Conservation (phyloP, 2,113 vertebrate genomes). For the Ptilorrhoa leucosticta region DNA sequence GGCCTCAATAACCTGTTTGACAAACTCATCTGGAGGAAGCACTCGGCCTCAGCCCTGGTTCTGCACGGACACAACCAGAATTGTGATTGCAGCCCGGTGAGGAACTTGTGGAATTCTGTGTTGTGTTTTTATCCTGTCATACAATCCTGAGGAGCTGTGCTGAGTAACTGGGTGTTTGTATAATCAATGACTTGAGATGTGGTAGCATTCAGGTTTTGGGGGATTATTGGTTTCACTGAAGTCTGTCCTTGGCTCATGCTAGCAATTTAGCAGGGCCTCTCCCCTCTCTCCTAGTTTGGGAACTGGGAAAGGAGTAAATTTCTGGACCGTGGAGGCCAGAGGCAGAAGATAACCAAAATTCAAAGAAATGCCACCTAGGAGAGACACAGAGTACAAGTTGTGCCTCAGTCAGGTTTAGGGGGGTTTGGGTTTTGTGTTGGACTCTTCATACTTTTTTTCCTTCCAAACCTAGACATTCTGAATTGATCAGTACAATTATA, state of each 20-base stretch:
- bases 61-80: constrained; percentile 97
- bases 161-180: not conserved
- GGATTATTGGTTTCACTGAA: not conserved
- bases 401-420: not conserved
- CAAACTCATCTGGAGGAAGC: constrained; percentile 98
- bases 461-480: not conserved
- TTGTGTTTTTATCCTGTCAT: not conserved
- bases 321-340: not conserved
- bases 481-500: not conserved
- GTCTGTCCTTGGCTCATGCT: not conserved
- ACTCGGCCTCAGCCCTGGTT: constrained; percentile 86
- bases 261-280: not conserved
- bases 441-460: not conserved
- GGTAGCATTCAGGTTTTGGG: not conserved
- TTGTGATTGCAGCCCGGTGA: constrained; percentile 97
- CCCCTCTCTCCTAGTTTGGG: not conserved
- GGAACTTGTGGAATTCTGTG: not conserved
- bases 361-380: not conserved
- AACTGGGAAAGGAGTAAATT: not conserved
- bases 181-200: not conserved
- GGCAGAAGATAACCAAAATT: not conserved
- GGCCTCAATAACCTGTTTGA: constrained; percentile 98
- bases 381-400: not conserved
- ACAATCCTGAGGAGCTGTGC: not conserved
- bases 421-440: not conserved